Base-by-base conservation (phyloP, 2,113 vertebrate species). In the Pelusios castaneus region DNA sequence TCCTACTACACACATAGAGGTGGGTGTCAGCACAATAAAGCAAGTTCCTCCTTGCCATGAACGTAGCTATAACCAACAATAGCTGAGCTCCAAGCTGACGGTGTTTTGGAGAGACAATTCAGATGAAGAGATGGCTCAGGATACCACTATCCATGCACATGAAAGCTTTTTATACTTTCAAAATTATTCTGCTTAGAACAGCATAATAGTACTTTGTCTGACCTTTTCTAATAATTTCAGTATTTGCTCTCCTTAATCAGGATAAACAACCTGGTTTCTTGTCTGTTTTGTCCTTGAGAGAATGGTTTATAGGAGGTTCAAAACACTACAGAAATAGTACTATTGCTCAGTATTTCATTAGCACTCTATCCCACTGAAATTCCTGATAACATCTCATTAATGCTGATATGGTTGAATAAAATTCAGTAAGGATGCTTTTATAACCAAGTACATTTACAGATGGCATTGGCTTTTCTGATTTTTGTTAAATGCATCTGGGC, bases 41-140 rank as follows among this genome's bases (percentile, higher is more conserved):
- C 99, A 99, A 98, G 99, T 99, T 99, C 99, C 99, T 1, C 99
- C 99, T 1, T 99, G 99, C 96, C 99, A 99, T 1, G 99, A 99
- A 29, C 99, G 99, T 96, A 99, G 98, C 27, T 99, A 99, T 95
- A 99, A 99, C 97, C 99, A 99, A 92, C 98, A 99, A 85, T 99
- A 99, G 84, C 99, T 99, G 99, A 98, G 98, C 1, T 98, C 98
- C 0, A 99, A 99, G 97, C 98, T 99, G 67, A 98, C 98, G 27
- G 98, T 98, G 0, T 98, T 99, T 54, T 99, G 99, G 99, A 99
- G 98, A 97, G 98, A 99, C 2, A 98, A 98, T 94, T 99, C 99
- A 56, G 99, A 99, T 94, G 99, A 99, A 49, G 99, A 99, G 86
- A 98, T 99, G 89, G 98, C 98, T 88, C 99, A 99, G 11, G 99